phyloP scores from a whole-genome alignment of 2,113 vertebrate genomes.

The Atherinomorus stipes region DNA sequence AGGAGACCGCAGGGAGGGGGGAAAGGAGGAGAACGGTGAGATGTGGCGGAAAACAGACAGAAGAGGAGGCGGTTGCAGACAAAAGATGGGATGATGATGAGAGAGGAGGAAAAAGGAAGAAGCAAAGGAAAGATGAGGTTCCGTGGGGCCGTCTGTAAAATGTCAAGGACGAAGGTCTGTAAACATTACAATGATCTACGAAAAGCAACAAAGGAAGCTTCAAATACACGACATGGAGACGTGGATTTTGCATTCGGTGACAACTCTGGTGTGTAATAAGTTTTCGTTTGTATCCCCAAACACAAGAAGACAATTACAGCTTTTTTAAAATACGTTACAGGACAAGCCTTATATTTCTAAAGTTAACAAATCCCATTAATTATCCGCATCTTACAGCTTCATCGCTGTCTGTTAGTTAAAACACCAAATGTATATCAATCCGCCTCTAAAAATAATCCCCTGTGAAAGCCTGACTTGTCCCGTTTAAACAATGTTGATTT shows the following conservation, averaged over 20 bases:
- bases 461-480: too few species aligned
- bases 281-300: too few species aligned
- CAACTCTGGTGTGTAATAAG: too few species aligned
- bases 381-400: neutral
- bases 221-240: too few species aligned
- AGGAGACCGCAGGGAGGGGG: constrained; percentile 11
- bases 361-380: too few species aligned
- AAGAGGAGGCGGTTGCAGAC: constrained; percentile 20
- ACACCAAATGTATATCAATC: neutral
- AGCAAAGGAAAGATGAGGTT: neutral
- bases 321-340: too few species aligned
- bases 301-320: too few species aligned
- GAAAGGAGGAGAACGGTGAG: neutral
- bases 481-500: too few species aligned
- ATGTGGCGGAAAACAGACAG: neutral
- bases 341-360: too few species aligned
- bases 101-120: neutral
- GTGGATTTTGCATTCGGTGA: too few species aligned
- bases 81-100: constrained; percentile 10
- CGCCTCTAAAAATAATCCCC: neutral
- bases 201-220: neutral
- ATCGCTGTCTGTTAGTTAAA: neutral
- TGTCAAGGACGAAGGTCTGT: constrained; percentile 13
- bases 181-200: neutral
- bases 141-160: neutral